Base-by-base conservation (phyloP, 2,888 invertebrate species). In the Diaprepes abbreviatus region DNA sequence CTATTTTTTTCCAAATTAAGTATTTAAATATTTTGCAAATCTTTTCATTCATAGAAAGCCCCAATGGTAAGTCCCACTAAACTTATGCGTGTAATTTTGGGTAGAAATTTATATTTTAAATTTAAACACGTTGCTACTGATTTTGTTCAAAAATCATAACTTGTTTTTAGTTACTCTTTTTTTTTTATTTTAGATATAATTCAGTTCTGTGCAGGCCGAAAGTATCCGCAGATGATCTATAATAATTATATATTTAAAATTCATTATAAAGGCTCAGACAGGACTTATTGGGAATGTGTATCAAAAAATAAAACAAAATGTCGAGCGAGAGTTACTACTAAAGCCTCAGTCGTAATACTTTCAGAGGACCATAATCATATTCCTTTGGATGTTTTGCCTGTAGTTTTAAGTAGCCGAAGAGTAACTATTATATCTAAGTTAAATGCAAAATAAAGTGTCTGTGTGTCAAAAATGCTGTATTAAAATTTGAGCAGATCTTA, bases 221-320 rank as follows among this genome's bases (percentile, higher is more conserved):
- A 74, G 65, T 68, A 74, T 64, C 76, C 76, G 10, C 75, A 78
- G 71, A 73, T 80, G 24, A 75, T 80, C 28, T 72, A 78, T 12
- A 75, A 78, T 43, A 74, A 76, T 35, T 76, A 77, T 45, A 74
- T 72, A 7, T 80, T 73, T 59, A 75, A 76, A 19, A 77, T 78
- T 16, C 75, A 78, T 58, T 75, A 73, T 38, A 77, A 75, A 65
- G 69, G 72, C 63, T 36, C 67, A n/a, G 75, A 75, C 28, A 76
- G 76, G 31, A 79, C 78, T 0, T 78, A 78, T 54, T 81, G 80
- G 80, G 76, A 77, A 63, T 81, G 81, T 48, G 70, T 76, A 1
- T 72, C 71, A 9, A 70, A 64, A 36, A 73, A 67, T 36, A 77
- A 74, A 69, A 75, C 73, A 1, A 75, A 74, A 70, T 81, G 81